Evolutionary conservation across 2,797 vertebrate genomes (phyloP), one percentile per base, ranked within the genome.

Genomic region (Bryconaethiops microstoma): DNA sequence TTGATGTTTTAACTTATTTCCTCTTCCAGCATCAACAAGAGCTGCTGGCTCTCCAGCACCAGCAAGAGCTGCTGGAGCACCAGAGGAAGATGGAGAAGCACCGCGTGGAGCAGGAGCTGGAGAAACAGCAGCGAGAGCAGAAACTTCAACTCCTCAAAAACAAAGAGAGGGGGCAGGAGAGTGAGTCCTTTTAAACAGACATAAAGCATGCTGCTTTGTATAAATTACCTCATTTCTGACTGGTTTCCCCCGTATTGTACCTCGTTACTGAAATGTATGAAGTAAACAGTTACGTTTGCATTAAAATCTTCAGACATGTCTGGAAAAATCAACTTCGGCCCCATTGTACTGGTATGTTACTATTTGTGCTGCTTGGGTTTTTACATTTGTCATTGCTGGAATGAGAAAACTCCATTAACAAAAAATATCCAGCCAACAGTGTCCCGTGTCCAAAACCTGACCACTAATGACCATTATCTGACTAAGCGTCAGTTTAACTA

Each of bases 131-230:
- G 82, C 92, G 97, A 0, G 97, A 99, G 80, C 96, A 97, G 89
- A 98, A 99, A 88, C 94, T 99, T 42, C 95, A 94, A 62, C 96
- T 96, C 89, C 95, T 99, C 29, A 98, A 98, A 90, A 96, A 99
- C 94, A 99, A 99, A 91, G 97, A 98, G 89, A 94, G 97, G 73
- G 96, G 97, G 54, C 97, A 98, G 84, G 97, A 99, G 92, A 98
- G 97, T 98, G 87, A 97, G 97, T 95, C 39, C 94, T 1, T 1
- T 60, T 60, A 60, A 23, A 63, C 4, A 63, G 16, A 19, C 63
- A 16, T 64, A 19, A 65, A 5, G 2, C 54, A n/a, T 57, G n/a
- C 13, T 29, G 60, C 25, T 14, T 1, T 14, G 23, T 23, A 5
- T 63, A 63, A 63, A 16, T 63, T 4, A 4, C 21, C 21, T 23